Percentiles rank a stretch among this genome's conserved stretches.
phyloP scores from a whole-genome alignment of 2,888 invertebrate species.

The Entomobrya proxima region DNA sequence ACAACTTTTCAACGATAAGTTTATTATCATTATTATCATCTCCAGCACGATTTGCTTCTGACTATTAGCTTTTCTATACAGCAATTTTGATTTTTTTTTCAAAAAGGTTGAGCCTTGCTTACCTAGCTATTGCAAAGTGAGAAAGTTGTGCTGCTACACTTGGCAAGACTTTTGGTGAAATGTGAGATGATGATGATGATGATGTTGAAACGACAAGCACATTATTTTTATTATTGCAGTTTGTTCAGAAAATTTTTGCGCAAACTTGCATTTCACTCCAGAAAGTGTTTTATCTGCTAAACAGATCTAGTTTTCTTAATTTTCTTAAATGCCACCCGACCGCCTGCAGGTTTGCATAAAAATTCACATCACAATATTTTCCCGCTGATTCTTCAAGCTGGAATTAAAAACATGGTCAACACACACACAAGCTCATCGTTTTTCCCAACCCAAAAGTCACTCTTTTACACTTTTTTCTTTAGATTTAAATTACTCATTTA shows the following conservation, averaged over 20 bases:
- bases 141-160: too few species aligned
- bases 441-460: too few species aligned
- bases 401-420: conserved; percentile 5
- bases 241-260: not conserved
- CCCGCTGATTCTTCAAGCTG: not conserved
- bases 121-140: too few species aligned
- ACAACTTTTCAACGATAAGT: too few species aligned
- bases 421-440: conserved; percentile 1
- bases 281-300: conserved; percentile 14
- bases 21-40: not conserved
- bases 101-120: too few species aligned
- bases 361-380: conserved; percentile 21
- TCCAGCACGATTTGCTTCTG: not conserved
- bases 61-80: not conserved
- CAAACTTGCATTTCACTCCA: not conserved
- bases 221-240: too few species aligned
- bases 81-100: conserved; percentile 4
- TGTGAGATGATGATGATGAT: too few species aligned
- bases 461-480: conserved; percentile 14
- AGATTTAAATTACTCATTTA: conserved; percentile 17
- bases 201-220: too few species aligned
- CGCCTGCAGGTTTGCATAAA: not conserved
- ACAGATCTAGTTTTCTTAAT: conserved; percentile 23
- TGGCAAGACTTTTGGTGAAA: too few species aligned
- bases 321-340: conserved; percentile 27